These are phyloP conservation scores for Acrossocheilus fasciatus DNA, from an alignment of 2,797 vertebrate genomes.

Conservation along the genomic window DNA sequence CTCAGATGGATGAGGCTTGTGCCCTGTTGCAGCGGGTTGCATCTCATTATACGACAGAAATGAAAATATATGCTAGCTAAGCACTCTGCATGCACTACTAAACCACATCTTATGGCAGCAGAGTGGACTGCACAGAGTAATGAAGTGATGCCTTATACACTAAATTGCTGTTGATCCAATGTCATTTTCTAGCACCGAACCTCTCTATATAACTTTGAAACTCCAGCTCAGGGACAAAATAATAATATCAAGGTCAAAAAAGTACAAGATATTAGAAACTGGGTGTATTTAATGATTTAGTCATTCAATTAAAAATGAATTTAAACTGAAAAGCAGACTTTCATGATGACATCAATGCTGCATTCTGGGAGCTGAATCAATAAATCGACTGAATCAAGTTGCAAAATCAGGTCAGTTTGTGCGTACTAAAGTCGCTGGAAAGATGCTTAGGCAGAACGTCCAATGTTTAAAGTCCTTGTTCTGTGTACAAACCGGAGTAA, in stretches of 20 bases:
- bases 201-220: neutral
- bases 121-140: slow-evolving; percentile 19
- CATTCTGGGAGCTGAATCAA: slow-evolving; percentile 8
- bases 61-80: slow-evolving; percentile 60
- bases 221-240: neutral
- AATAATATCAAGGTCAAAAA: neutral
- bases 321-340: slow-evolving; percentile 5
- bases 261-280: neutral
- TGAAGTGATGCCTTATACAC: slow-evolving; percentile 43
- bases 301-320: neutral
- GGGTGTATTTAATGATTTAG: neutral
- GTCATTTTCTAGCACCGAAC: slow-evolving; percentile 11
- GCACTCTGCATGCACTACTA: slow-evolving; percentile 43
- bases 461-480: neutral
- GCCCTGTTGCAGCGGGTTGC: slow-evolving; percentile 51
- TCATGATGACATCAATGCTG: neutral
- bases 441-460: neutral
- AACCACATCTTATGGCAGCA: slow-evolving; percentile 35
- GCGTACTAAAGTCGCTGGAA: neutral
- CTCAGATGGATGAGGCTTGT: slow-evolving; percentile 56
- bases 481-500: neutral
- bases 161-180: slow-evolving; percentile 47
- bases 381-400: neutral
- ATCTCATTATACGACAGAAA: slow-evolving; percentile 61
- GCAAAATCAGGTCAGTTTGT: neutral